Base-by-base conservation (phyloP, 2,113 vertebrate genomes). In the Pogonocichla stellata region DNA sequence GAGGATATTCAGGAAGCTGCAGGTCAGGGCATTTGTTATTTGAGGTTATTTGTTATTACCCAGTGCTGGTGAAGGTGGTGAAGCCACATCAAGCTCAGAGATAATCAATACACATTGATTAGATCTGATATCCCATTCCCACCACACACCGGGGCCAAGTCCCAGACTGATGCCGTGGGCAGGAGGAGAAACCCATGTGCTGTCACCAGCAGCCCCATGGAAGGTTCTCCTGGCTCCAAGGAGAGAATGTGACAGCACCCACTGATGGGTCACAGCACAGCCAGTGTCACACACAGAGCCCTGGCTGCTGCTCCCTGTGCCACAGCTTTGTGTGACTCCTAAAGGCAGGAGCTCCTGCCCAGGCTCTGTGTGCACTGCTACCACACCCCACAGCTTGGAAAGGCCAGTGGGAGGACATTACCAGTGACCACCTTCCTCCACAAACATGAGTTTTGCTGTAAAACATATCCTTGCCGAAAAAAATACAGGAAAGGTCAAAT, bases 161-260 rank as follows among this genome's bases (percentile, higher is more conserved):
- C 53, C n/a, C n/a, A 61, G 34, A 8, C 26, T 19, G 24, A 42
- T 1, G 6, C 38, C 24, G 2, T 1, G 9, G 6, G 20, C 12
- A 54, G 50, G 14, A 75, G n/a, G 31, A 88, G 24, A 69, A 72
- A 34, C 1, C 3, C 19, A 1, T 0, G 2, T 16, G 47, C 7
- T 50, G 43, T 26, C 66, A 34, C 38, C 82, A 85, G 47, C 42
- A 66, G 4, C 34, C 34, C 45, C 1, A 1, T 2, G 33, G 53
- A 33, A 60, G 69, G 14, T 2, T 58, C 53, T 45, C 31, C 34
- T 16, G 4, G 18, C 25, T 42, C 48, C 47, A 5, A 7, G 40
- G 71, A 56, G 23, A 71, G 23, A 25, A 22, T 2, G 2, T 1
- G 8, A 31, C 61, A 53, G 19, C 10, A 34, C 3, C 24, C 42